phyloP scores from a whole-genome alignment of 2,797 vertebrate species.

The Smutsia gigantea region DNA sequence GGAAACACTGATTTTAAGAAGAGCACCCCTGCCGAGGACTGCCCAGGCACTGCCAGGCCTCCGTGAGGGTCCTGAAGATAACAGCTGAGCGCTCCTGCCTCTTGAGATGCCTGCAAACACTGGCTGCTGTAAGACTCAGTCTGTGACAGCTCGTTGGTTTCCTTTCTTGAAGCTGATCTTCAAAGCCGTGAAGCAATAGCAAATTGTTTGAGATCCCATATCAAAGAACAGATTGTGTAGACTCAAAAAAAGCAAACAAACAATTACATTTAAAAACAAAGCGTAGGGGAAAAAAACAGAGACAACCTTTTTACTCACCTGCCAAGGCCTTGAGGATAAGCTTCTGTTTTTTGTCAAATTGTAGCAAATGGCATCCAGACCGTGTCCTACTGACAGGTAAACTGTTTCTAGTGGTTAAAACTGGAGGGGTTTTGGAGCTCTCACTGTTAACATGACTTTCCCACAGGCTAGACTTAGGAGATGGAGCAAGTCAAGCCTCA shows the following conservation, averaged over 20 bases:
- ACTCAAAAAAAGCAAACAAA: constrained; percentile 67
- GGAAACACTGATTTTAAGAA: background rate
- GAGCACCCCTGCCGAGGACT: background rate
- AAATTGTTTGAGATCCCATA: constrained; percentile 73
- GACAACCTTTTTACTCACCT: constrained; percentile 65
- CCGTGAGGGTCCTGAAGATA: background rate
- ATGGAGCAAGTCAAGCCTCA: background rate
- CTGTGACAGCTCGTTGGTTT: constrained; percentile 63
- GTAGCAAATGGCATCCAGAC: background rate
- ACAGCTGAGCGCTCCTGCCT: background rate
- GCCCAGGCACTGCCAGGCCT: background rate
- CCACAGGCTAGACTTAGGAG: background rate
- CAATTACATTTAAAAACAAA: constrained; percentile 75
- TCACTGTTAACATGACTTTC: background rate
- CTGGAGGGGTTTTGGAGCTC: background rate
- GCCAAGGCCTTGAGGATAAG: constrained; percentile 27
- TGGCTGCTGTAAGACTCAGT: constrained; percentile 19
- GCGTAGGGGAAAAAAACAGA: background rate
- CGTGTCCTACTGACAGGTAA: background rate
- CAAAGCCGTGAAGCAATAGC: constrained; percentile 60
- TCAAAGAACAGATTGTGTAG: constrained; percentile 77
- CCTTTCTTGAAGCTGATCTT: constrained; percentile 67
- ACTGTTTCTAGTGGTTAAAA: background rate
- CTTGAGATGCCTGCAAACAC: background rate
- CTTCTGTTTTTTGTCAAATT: constrained; percentile 56